Percentiles rank a stretch among this genome's conserved stretches.
These are phyloP conservation scores for Fabriciana adippe DNA, from an alignment of 2,888 invertebrate species.

Conservation along the genomic window DNA sequence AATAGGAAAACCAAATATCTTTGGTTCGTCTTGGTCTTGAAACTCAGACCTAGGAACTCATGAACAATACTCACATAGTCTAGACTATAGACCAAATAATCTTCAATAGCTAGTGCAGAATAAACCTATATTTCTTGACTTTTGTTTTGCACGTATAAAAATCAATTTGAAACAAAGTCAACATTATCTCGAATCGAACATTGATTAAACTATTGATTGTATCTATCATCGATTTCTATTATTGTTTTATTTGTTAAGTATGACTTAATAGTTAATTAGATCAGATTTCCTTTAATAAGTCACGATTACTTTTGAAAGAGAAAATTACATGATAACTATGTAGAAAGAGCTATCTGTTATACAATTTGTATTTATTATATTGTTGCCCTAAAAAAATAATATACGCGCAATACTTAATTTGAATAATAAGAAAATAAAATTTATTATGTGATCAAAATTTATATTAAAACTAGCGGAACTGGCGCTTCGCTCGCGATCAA, in stretches of 20 bases:
- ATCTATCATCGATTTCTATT: slow-evolving; percentile 34
- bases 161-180: slow-evolving; percentile 4
- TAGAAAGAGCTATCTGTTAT: slow-evolving; percentile 22
- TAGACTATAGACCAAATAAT: too few relatives aligned
- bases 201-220: slow-evolving; percentile 31
- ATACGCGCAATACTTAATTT: background rate
- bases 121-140: too few relatives aligned
- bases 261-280: slow-evolving; percentile 45
- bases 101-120: too few relatives aligned
- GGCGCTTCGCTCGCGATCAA: too few relatives aligned
- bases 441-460: too few relatives aligned
- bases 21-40: too few relatives aligned
- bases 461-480: too few relatives aligned
- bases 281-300: slow-evolving; percentile 47
- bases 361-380: slow-evolving; percentile 19
- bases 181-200: slow-evolving; percentile 26
- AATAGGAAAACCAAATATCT: too few relatives aligned
- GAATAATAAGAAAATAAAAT: too few relatives aligned
- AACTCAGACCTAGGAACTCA: too few relatives aligned
- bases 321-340: slow-evolving; percentile 34
- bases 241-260: slow-evolving; percentile 41
- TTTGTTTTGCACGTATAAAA: too few relatives aligned
- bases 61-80: too few relatives aligned
- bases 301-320: slow-evolving; percentile 43
- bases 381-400: slow-evolving; percentile 15